phyloP scores from a whole-genome alignment of 2,888 invertebrate species.

The Carterocephalus palaemon region DNA sequence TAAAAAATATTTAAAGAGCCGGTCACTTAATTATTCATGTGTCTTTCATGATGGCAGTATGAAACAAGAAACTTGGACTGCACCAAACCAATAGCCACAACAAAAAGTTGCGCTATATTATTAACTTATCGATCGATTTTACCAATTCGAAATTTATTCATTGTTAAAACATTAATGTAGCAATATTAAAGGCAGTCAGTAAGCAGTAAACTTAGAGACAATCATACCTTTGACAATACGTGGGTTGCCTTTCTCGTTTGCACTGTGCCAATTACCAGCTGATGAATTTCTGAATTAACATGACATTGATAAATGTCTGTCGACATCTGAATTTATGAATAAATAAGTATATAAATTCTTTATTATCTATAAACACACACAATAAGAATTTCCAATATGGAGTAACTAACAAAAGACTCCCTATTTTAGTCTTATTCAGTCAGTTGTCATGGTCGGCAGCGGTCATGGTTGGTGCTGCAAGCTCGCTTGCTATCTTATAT shows the following conservation, averaged over 20 bases:
- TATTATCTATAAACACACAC: not conserved
- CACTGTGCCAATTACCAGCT: conserved; percentile 19
- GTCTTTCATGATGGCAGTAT: no score
- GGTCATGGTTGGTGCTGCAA: no score
- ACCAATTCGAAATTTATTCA: not conserved
- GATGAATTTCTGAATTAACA: conserved; percentile 24
- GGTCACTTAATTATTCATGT: no score
- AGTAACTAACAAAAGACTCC: no score
- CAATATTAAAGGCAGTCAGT: no score
- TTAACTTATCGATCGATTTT: not conserved
- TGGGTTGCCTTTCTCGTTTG: conserved; percentile 15
- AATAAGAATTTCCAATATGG: not conserved
- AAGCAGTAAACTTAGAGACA: conserved; percentile 9
- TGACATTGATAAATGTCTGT: conserved; percentile 17
- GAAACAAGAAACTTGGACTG: no score
- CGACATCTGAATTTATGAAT: conserved; percentile 15
- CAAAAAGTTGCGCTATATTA: no score
- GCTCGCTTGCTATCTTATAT: no score
- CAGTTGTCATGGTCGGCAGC: no score
- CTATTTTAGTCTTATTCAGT: no score
- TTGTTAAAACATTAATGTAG: conserved; percentile 3
- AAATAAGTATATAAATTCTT: conserved; percentile 14
- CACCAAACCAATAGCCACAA: no score
- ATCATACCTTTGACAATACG: conserved; percentile 17
- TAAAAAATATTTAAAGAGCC: no score